Evolutionary conservation across 2,888 invertebrate genomes (phyloP), one percentile per base, ranked within the genome.

Genomic region (Thysanoteuthis rhombus): DNA sequence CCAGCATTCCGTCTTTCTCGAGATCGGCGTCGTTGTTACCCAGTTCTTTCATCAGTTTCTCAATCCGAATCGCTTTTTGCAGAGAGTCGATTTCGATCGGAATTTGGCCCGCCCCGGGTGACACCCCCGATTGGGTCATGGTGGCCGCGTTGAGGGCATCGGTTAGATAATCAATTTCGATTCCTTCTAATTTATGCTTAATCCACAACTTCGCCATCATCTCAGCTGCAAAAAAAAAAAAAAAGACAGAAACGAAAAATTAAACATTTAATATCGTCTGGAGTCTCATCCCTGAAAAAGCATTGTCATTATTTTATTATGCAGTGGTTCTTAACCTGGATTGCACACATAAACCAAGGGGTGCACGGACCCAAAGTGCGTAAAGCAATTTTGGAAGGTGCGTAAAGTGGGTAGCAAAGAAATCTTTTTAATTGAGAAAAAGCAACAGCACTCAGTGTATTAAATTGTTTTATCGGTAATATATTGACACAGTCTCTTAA

Each of bases 101-200:
- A 19, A 92, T 42, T 19, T n/a, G n/a, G n/a, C 36, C 3, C 45
- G 19, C 92, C 22, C 8, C 92, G n/a, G 40, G 22, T 16, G 40
- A n/a, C 32, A 5, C 42, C 19, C 42, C 36, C 4, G 92, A 42
- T 42, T 96, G 96, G 25, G 95, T 94, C 19, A 96, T 93, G 1
- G 96, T 96, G 1, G 96, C 96, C 90, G 95, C 95, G 93, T 96
- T 95, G 36, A 96, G 93, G 22, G 96, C 96, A 52, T 95, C 95
- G 16, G 96, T 95, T 28, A 96, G 94, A 42, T 94, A 95, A 90
- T 96, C 96, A 92, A 96, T 96, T 95, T 96, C 96, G 58, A 95
- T 94, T 93, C 95, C 96, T 93, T 95, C 95, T 28, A 96, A 94
- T n/a, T 94, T 93, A 12, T 94, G 42, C 42, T 94, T 90, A 47